Base-by-base conservation (phyloP, 2,113 vertebrate genomes). In the Balaeniceps rex region DNA sequence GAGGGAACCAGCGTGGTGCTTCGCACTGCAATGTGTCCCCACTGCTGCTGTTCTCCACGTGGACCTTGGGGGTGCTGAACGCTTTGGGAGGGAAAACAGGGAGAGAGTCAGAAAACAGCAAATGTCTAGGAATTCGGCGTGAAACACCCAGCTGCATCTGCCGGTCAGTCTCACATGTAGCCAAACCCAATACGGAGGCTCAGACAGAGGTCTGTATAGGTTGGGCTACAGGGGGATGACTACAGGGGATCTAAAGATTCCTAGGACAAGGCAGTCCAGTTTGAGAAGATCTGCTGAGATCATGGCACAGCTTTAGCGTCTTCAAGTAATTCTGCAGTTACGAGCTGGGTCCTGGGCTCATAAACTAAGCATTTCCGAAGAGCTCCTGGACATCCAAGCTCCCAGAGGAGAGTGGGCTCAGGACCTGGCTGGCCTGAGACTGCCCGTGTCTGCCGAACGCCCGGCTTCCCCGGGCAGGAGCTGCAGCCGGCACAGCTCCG, bases 1-100 rank as follows among this genome's bases (percentile, higher is more conserved):
- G 89, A 10, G 98, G 98, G 74, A 98, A 98, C 98, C 98, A 98
- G 10, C 55, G 69, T 0, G 94, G 97, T 16, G 98, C 98, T 46
- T 97, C 46, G 1, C 98, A 98, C 14, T 87, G 96, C 93, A 98
- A 16, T 4, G 7, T 93, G 78, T 95, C 87, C 65, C 92, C 25
- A 0, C 63, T 85, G 88, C 95, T 95, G 46, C 97, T 94, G 19
- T 31, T 96, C 79, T 97, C 95, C 87, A 98, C 25, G 0, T 83
- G 94, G 25, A 98, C 66, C 52, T 66, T 10, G 7, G 97, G 98
- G 9, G 69, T 78, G 94, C 97, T 98, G 94, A 97, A 98, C 58
- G 97, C 98, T 98, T 89, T 29, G 72, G 74, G 52, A 89, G 65
- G 40, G 18, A 54, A 52, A 79, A 38, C 3, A 2, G 36, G 49